phyloP scores from a whole-genome alignment of 2,113 vertebrate genomes.

The Tamias sibiricus region DNA sequence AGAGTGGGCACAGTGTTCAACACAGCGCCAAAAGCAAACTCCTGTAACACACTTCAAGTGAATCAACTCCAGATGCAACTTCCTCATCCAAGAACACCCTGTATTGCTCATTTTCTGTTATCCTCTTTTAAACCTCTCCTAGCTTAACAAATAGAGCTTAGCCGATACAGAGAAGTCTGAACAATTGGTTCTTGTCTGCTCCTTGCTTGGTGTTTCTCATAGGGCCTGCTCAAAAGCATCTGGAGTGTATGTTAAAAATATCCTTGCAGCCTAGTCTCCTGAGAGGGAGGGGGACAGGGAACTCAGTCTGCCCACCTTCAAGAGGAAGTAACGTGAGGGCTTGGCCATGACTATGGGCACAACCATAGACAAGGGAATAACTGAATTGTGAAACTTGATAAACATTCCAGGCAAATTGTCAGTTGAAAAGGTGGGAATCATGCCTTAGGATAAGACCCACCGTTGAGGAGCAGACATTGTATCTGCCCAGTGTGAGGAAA shows the following conservation, averaged over 20 bases:
- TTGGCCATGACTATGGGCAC: neutral
- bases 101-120: neutral
- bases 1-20: accelerated
- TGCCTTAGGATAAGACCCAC: no score
- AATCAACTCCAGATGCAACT: neutral
- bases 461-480: neutral
- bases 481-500: neutral
- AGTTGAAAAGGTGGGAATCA: neutral
- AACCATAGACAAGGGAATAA: neutral
- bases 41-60: neutral
- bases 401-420: neutral
- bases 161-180: neutral
- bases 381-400: neutral
- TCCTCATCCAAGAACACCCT: neutral
- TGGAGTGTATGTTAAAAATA: neutral
- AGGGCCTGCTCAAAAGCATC: neutral
- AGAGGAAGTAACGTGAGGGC: neutral
- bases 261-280: neutral
- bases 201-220: neutral
- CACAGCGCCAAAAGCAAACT: neutral
- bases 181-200: neutral
- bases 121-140: conserved; percentile 34
- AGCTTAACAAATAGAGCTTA: neutral
- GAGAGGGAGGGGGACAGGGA: neutral
- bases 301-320: neutral